phyloP scores from a whole-genome alignment of 2,113 vertebrate genomes.

The Platanista minor region DNA sequence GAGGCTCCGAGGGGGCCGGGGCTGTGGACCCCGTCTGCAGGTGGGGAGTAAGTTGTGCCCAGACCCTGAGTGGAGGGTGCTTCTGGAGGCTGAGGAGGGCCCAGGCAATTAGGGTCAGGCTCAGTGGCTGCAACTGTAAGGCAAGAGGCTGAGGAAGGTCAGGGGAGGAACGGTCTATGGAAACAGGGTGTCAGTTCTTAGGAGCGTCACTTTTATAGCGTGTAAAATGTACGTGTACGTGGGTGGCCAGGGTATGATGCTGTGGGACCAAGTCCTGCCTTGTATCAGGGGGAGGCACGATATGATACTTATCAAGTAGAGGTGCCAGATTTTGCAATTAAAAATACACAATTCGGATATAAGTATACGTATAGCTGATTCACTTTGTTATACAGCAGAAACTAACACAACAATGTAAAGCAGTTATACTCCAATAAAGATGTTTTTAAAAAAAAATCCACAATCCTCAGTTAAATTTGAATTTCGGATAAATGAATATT shows the following conservation, averaged over 20 bases:
- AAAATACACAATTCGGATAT: not conserved
- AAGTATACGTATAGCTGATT: no score
- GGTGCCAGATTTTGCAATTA: not conserved
- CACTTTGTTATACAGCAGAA: no score
- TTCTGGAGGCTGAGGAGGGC: not conserved
- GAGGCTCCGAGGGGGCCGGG: not conserved
- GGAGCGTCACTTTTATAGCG: not conserved
- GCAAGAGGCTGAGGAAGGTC: not conserved
- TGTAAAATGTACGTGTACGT: not conserved
- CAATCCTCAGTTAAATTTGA: not conserved
- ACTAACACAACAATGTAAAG: no score
- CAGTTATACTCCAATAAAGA: no score
- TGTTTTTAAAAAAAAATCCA: not conserved
- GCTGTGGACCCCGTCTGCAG: rapidly evolving
- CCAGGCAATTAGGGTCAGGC: not conserved
- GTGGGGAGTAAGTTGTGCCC: not conserved
- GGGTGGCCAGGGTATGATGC: not conserved
- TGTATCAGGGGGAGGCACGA: not conserved
- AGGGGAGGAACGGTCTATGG: not conserved
- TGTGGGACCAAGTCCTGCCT: not conserved
- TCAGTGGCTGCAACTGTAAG: not conserved
- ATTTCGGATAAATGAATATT: not conserved
- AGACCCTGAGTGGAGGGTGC: not conserved
- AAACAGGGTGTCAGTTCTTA: not conserved
- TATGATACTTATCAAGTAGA: not conserved